Evolutionary conservation across 1,140 invertebrate genomes (phyloP).

Genomic region (Cydia splendana): DNA sequence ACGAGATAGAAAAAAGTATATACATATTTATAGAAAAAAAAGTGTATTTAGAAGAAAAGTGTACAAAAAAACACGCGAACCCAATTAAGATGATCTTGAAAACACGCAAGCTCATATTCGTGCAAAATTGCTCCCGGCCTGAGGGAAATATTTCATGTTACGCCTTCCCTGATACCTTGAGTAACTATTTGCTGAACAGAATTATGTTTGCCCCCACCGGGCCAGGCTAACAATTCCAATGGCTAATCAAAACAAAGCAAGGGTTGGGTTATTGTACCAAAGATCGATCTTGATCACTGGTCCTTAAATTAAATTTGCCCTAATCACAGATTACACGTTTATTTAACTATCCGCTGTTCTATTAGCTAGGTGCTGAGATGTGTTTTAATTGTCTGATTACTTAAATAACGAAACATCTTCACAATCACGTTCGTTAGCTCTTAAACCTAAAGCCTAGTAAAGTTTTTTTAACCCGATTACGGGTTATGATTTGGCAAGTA

Average conservation of each 20-base stretch:
- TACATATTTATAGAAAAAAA: background rate
- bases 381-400: no score
- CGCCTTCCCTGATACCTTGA: slow-evolving; percentile 39
- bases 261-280: slow-evolving; percentile 5
- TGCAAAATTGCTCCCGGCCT: slow-evolving; percentile 10
- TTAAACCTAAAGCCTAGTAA: no score
- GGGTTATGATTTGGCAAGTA: no score
- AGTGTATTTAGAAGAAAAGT: background rate
- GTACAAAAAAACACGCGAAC: background rate
- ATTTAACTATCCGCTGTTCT: no score
- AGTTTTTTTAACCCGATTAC: no score
- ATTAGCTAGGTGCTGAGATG: no score
- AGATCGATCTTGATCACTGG: background rate
- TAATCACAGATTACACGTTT: no score
- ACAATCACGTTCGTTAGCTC: no score
- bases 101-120: background rate
- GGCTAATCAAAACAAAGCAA: slow-evolving; percentile 43
- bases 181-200: slow-evolving; percentile 59
- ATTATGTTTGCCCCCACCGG: slow-evolving; percentile 51
- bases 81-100: slow-evolving; percentile 11
- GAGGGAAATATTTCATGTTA: slow-evolving; percentile 28
- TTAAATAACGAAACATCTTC: no score
- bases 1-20: no score
- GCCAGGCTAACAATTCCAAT: slow-evolving; percentile 38
- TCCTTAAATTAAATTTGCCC: no score